Conservation (phyloP, 2,888 invertebrate species). For the Agrochola macilenta region DNA sequence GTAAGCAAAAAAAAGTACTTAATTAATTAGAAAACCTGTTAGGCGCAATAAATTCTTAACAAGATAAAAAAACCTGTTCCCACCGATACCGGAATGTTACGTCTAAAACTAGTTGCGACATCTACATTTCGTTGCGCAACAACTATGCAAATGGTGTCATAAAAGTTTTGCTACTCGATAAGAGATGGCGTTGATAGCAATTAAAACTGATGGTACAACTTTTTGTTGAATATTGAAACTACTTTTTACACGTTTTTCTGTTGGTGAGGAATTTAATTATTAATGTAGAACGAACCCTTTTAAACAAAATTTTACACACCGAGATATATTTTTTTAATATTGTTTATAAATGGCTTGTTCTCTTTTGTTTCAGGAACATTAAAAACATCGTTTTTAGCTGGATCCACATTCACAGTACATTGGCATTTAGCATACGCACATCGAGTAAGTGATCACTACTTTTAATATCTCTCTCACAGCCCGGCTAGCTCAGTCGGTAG, state of each 20-base stretch:
- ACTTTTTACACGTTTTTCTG: background rate
- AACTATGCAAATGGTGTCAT: conserved; percentile 58
- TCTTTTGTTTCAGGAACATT: conserved; percentile 92
- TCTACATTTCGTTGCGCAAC: conserved; percentile 71
- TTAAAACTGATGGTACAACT: background rate
- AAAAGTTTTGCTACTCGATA: conserved; percentile 57
- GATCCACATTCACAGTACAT: conserved; percentile 96
- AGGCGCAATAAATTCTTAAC: conserved; percentile 58
- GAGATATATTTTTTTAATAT: background rate
- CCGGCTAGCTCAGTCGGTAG: conserved; percentile 90
- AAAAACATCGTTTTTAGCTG: conserved; percentile 95
- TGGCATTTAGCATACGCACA: conserved; percentile 99
- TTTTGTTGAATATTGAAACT: background rate
- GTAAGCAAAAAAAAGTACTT: conserved; percentile 19
- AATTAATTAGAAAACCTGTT: conserved; percentile 45
- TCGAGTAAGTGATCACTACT: conserved; percentile 85
- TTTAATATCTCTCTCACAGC: conserved; percentile 48
- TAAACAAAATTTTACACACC: background rate
- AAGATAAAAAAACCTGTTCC: conserved; percentile 65
- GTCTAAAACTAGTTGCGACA: conserved; percentile 73
- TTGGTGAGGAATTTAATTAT: background rate
- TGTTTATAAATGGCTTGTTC: conserved; percentile 30
- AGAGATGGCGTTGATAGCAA: conserved; percentile 71
- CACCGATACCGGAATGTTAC: conserved; percentile 62
- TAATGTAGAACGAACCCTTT: background rate